Conservation (phyloP, 2,113 vertebrate species). For the Meles meles region DNA sequence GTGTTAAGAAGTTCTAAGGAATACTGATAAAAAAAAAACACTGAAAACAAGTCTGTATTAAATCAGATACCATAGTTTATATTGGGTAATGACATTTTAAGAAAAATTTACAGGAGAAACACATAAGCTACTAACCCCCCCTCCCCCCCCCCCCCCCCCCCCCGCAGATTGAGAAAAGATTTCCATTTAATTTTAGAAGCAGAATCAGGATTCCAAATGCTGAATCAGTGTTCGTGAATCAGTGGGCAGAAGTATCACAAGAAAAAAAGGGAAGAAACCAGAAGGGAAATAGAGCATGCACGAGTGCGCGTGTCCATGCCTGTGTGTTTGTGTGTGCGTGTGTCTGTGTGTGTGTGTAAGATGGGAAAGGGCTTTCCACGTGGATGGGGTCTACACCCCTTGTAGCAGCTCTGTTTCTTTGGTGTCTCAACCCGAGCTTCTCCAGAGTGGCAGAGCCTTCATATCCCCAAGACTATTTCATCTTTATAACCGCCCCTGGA, state of each 20-base stretch:
- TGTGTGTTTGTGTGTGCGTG: neutral
- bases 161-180: neutral
- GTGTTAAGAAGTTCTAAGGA: neutral
- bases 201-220: neutral
- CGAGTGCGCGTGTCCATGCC: neutral
- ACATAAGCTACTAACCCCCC: neutral
- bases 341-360: neutral
- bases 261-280: neutral
- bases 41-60: neutral
- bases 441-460: neutral
- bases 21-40: neutral
- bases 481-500: neutral
- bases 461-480: neutral
- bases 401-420: neutral
- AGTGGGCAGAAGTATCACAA: neutral
- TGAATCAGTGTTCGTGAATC: neutral
- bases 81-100: neutral
- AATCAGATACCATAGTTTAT: neutral
- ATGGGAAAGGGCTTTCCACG: neutral
- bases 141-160: too few species aligned
- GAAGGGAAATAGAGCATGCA: neutral
- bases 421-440: neutral
- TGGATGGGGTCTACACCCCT: rapidly evolving
- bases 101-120: neutral
- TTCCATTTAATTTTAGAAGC: neutral